A percentile compares a stretch with the other conserved stretches of the same genome.
phyloP scores from a whole-genome alignment of 2,797 vertebrate species.

The Typhlichthys subterraneus region DNA sequence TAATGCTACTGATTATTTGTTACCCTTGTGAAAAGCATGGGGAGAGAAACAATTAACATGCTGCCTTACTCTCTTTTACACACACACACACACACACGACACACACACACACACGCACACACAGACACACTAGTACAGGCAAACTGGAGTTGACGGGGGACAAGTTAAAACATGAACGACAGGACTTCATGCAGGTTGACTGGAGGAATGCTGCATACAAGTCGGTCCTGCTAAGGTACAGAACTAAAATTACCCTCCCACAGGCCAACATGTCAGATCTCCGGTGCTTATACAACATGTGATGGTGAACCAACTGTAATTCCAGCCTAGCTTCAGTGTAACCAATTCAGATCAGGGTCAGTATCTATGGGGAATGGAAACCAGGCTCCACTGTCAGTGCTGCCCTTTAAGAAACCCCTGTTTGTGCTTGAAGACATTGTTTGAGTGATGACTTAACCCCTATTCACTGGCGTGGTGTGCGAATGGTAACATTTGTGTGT shows the following conservation, averaged over 20 bases:
- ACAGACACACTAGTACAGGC: constrained; percentile 33
- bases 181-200: constrained; percentile 68
- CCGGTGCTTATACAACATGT: constrained; percentile 40
- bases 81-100: too few species aligned
- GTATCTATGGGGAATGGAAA: constrained; percentile 14
- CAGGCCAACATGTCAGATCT: constrained; percentile 59
- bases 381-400: too few species aligned
- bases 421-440: too few species aligned
- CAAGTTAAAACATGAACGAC: constrained; percentile 76
- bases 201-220: constrained; percentile 65
- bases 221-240: constrained; percentile 59
- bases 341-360: constrained; percentile 40
- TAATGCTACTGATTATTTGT: too few species aligned
- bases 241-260: constrained; percentile 65
- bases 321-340: constrained; percentile 47
- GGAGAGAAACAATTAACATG: too few species aligned
- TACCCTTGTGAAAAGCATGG: too few species aligned
- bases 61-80: too few species aligned
- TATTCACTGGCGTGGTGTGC: too few species aligned
- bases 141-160: constrained; percentile 50
- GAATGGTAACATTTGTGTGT: too few species aligned
- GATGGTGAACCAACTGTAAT: constrained; percentile 51
- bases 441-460: too few species aligned
- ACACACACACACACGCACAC: constrained; percentile 20
- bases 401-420: too few species aligned